Base-by-base conservation (phyloP, 2,888 invertebrate species). In the Spatulosminthurus flaviceps region DNA sequence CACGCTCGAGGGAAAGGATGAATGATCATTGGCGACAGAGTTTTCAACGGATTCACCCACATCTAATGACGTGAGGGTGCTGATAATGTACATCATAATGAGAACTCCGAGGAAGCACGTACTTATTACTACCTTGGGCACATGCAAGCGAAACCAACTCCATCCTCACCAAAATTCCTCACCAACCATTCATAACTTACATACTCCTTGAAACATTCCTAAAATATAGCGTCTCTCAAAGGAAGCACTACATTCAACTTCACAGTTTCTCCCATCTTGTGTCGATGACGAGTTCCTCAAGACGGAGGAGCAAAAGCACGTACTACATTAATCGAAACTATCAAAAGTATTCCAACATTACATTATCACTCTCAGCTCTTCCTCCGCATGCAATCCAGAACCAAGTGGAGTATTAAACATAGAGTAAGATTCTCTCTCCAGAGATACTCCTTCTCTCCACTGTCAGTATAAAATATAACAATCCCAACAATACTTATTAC, bases 21-120 rank as follows among this genome's bases (percentile, higher is more conserved):
- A 76, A 76, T 76, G 76, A 66, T 76, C 76, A 76, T 76, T 76
- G 76, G 76, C 76, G 76, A 76, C 76, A 76, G 76, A 76, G 76
- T 76, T 76, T 76, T 76, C 76, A 76, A 66, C 76, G 67, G 60
- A 60, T 60, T 73, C 51, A 24, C 66, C 5, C 22, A 24, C 64
- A 24, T 61, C 16, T 76, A 76, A 76, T 67, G 76, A 76, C 66
- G 66, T 76, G 66, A 76, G 76, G 66, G 67, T 75, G 76, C 66
- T 76, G 76, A 66, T 76, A 76, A 76, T 76, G 76, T 76, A 41
- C 42, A 76, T 66, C 66, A 66, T 66, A 76, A 76, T 76, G 76
- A 76, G 76, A 76, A 69, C 22, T 61, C 66, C 26, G 64, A 41
- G 64, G 61, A 41, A 67, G 76, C 76, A 76, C 66, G 64, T 76